A percentile compares a stretch with the other conserved stretches of the same genome.
These are phyloP conservation scores for Amorpha juglandis DNA, from an alignment of 2,888 invertebrate species.

Conservation along the genomic window DNA sequence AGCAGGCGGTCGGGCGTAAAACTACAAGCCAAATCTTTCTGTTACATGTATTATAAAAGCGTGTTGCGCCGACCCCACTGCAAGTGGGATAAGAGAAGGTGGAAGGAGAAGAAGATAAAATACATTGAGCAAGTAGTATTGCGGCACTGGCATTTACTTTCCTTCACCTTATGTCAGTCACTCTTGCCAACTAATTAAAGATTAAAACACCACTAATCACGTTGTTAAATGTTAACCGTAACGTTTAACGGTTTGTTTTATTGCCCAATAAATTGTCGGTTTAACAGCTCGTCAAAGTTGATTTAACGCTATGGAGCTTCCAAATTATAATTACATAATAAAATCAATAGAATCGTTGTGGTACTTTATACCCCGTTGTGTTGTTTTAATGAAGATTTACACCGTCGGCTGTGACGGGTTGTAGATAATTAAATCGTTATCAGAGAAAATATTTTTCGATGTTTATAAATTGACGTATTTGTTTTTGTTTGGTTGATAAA, in stretches of 20 bases:
- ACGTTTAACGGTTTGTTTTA: constrained; percentile 25
- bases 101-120: too few species aligned
- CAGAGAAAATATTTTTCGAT: neutral
- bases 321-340: constrained; percentile 26
- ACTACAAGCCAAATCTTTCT: too few species aligned
- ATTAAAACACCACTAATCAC: constrained; percentile 25
- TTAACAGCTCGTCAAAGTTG: constrained; percentile 27
- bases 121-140: neutral
- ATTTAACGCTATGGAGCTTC: constrained; percentile 21
- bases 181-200: constrained; percentile 17
- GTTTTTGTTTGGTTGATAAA: too few species aligned
- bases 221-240: constrained; percentile 20
- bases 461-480: neutral
- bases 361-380: constrained; percentile 15
- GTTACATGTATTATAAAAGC: too few species aligned
- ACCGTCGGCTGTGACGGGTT: neutral
- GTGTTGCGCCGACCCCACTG: too few species aligned
- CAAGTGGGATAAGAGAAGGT: too few species aligned
- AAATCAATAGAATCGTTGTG: constrained; percentile 17
- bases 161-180: neutral
- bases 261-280: constrained; percentile 24
- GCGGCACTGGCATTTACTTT: neutral
- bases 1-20: too few species aligned
- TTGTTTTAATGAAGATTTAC: constrained; percentile 22
- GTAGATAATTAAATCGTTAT: constrained; percentile 5